Base-by-base conservation (phyloP, 2,888 invertebrate genomes). In the Xestia xanthographa region DNA sequence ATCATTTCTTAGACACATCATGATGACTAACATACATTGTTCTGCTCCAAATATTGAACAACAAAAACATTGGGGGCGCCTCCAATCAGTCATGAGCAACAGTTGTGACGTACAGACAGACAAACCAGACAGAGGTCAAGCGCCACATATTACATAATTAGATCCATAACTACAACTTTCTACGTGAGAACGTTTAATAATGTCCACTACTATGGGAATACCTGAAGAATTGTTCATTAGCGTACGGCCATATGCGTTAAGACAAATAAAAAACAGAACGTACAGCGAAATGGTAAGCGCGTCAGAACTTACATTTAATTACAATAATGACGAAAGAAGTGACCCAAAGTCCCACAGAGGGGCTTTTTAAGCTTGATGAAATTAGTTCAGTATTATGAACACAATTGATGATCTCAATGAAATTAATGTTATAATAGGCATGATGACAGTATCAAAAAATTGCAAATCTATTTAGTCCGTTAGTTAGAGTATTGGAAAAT, bases 141-240 rank as follows among this genome's bases (percentile, higher is more conserved):
- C 87, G 84, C 81, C 84, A 79, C 81, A 86, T 88, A 90, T 91
- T 91, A 91, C 88, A 86, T 91, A 91, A 91, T 92, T 91, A 91
- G 87, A 86, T 80, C 84, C 86, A 80, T 86, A 84, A 86, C 72
- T 79, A 81, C 83, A 79, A 87, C 87, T 83, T 86, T 89, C 83
- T 84, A 82, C 78, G 77, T 83, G 84, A 86, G 88, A 84, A 72
- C 85, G 78, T 86, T 80, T 86, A 77, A 86, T 87, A 82, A 77
- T 34, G 26, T 70, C 79, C 80, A 48, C 86, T 87, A 86, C 86
- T 17, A 86, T 38, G 29, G 70, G 3, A 41, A 45, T 11, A 1
- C 17, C 58, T 58, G 58, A 29, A 58, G 29, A 58, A 58, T 17
- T 26, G 14, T n/a, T n/a, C n/a, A n/a, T n/a, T n/a, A n/a, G n/a